Conservation (phyloP, 1,140 invertebrate species). For the Leptopilina boulardi region DNA sequence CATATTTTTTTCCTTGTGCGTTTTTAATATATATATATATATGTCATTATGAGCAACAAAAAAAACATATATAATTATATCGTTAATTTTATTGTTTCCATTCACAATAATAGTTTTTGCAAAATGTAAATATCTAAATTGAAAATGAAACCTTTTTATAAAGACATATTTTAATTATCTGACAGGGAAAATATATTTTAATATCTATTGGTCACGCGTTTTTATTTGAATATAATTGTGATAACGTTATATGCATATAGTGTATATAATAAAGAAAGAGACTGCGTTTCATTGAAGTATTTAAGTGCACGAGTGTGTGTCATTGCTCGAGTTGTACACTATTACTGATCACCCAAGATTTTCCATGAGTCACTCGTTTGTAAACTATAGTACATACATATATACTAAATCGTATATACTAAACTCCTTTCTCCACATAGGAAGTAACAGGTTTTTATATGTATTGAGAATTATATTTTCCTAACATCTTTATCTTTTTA, state of each 20-base stretch:
- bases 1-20: too few species aligned
- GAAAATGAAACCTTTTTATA: too few species aligned
- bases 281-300: background rate
- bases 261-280: conserved; percentile 7
- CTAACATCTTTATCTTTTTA: background rate
- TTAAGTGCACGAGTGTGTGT: background rate
- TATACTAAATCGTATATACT: background rate
- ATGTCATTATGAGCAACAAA: too few species aligned
- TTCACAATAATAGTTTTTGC: too few species aligned
- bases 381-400: background rate
- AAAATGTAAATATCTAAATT: too few species aligned
- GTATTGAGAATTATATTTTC: conserved; percentile 4
- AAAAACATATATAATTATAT: too few species aligned
- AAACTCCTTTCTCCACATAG: conserved; percentile 34
- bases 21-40: too few species aligned
- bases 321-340: conserved; percentile 7
- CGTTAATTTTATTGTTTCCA: too few species aligned
- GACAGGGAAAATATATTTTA: background rate
- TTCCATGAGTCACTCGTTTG: conserved; percentile 35
- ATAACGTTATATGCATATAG: background rate
- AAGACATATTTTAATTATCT: too few species aligned
- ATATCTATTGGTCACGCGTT: background rate
- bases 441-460: conserved; percentile 34
- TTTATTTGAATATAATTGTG: background rate
- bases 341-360: conserved; percentile 7